phyloP scores from a whole-genome alignment of 2,888 invertebrate genomes.

The Monochamus alternatus region DNA sequence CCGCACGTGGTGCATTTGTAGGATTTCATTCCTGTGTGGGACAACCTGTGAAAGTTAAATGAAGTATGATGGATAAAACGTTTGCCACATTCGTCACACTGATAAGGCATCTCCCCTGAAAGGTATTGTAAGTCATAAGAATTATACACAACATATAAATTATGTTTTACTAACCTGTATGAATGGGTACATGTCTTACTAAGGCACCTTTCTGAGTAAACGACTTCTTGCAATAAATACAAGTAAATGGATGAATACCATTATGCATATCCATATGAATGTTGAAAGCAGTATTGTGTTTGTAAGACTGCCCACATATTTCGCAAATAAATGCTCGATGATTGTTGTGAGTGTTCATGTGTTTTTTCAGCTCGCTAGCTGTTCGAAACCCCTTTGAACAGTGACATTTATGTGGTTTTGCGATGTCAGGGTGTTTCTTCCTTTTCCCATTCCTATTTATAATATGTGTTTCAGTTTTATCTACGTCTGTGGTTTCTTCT shows the following conservation, averaged over 20 bases:
- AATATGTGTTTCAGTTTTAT: conserved; percentile 15
- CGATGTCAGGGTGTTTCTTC: conserved; percentile 31
- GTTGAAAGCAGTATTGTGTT: conserved; percentile 71
- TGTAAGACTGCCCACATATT: conserved; percentile 73
- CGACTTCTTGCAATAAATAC: conserved; percentile 72
- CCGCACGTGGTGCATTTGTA: conserved; percentile 77
- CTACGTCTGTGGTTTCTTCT: neutral
- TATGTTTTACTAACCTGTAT: conserved; percentile 68
- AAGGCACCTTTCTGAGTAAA: conserved; percentile 75
- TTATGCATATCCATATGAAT: conserved; percentile 73
- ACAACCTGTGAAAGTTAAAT: conserved; percentile 80
- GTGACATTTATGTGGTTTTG: conserved; percentile 57
- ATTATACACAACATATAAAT: neutral
- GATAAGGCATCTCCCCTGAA: conserved; percentile 63
- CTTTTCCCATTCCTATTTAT: conserved; percentile 21
- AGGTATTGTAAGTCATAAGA: conserved; percentile 26
- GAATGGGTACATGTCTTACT: conserved; percentile 72
- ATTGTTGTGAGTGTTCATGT: conserved; percentile 57
- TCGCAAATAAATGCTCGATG: conserved; percentile 70
- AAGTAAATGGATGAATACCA: conserved; percentile 71
- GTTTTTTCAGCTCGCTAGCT: conserved; percentile 61
- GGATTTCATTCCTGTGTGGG: conserved; percentile 77
- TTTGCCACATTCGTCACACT: conserved; percentile 68
- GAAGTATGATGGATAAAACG: conserved; percentile 78
- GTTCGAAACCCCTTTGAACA: conserved; percentile 64